Evolutionary conservation across 2,888 invertebrate species (phyloP), one percentile per base, ranked within the genome.

Genomic region (Halictus quadricinctus): DNA sequence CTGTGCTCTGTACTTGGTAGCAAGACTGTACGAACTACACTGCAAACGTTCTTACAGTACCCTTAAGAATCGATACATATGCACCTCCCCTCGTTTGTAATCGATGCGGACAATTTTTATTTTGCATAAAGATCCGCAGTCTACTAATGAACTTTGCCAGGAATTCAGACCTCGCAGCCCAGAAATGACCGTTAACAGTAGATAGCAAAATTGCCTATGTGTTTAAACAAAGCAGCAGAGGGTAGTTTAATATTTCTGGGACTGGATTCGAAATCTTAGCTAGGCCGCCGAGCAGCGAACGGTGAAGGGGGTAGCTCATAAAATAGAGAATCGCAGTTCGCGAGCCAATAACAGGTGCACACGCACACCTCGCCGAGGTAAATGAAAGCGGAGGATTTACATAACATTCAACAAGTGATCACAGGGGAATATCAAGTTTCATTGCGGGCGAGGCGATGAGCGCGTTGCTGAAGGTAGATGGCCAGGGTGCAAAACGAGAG

Each of bases 391-490:
- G 18, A 69, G 78, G 54, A 82, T 85, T 80, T 78, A 72, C 85
- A 70, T 83, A 83, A 85, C 86, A 80, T 87, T 87, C 86, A 87
- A 87, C 85, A 87, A 87, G 86, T 87, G 86, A 87, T 83, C 76
- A 78, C 50, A 46, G 79, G 64, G 76, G 81, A 69, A 69, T 72
- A 64, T 72, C 50, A 60, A 69, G 85, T 77, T 77, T 70, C 81
- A 29, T 66, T 84, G 50, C n/a, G 43, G 50, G 21, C 21, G 46
- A 43, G 12, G 29, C 54, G 7, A 48, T 72, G 60, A 72, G 36
- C n/a, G 48, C 21, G 66, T 29, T 18, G 66, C 15, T 41, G 13
- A 58, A 29, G 69, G 43, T 46, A 12, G 46, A 29, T 29, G 29
- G 25, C 13, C 25, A 64, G 29, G 64, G n/a, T 54, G 54, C 54